Evolutionary conservation across 2,888 invertebrate genomes (phyloP).

Genomic region (Melanophora roralis): DNA sequence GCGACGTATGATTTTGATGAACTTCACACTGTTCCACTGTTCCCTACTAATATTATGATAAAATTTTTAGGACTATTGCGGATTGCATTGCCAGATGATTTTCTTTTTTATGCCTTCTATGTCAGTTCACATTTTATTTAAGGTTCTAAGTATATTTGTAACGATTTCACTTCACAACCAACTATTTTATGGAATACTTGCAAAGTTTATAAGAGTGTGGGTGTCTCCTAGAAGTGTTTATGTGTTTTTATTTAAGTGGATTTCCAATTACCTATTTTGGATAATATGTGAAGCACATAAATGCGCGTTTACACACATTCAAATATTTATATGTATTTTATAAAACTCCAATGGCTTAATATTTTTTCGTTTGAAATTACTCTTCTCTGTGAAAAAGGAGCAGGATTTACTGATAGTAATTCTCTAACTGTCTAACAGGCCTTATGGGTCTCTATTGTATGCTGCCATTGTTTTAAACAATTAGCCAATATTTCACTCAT

Average conservation of each 20-base stretch:
- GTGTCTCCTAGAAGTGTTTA: too few relatives aligned
- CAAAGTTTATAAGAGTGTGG: neutral
- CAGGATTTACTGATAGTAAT: too few relatives aligned
- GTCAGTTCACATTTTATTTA: conserved; percentile 53
- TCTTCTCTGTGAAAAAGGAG: neutral
- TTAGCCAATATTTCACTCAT: conserved; percentile 63
- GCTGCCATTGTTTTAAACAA: conserved; percentile 66
- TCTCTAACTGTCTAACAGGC: neutral
- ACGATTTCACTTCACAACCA: neutral
- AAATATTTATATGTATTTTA: conserved; percentile 24
- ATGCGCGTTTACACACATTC: neutral
- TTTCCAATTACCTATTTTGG: conserved; percentile 53
- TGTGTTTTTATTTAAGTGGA: conserved; percentile 9
- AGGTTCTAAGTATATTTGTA: conserved; percentile 46
- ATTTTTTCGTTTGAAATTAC: conserved; percentile 15
- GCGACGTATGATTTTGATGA: too few relatives aligned
- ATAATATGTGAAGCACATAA: conserved; percentile 26
- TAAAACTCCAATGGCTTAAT: conserved; percentile 28
- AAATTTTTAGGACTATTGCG: too few relatives aligned
- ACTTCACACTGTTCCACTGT: too few relatives aligned
- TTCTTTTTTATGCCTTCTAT: conserved; percentile 22
- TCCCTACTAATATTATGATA: too few relatives aligned
- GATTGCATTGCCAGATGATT: neutral
- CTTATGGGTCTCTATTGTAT: conserved; percentile 1
- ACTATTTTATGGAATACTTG: neutral